Evolutionary conservation across 2,113 vertebrate genomes (phyloP), one percentile per base, ranked within the genome.

Genomic region (Balaeniceps rex): DNA sequence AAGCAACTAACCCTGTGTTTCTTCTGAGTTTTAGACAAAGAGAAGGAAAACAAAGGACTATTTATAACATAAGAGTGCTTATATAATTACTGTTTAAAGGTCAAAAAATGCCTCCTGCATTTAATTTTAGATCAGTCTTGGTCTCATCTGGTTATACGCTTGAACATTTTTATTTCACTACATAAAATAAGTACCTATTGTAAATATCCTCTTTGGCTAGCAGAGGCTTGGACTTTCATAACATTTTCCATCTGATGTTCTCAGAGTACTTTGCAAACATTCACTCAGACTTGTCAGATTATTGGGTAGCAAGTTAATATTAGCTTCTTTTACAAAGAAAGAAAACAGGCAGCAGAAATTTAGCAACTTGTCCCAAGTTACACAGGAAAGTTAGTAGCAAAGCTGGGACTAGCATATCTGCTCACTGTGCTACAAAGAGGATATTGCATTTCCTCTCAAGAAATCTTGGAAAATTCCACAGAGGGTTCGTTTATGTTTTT

Each of bases 1-100:
- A 90, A 97, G 94, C 76, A 97, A 93, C 46, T 18, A 95, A 83
- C 58, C 60, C 91, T 83, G 71, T 97, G 92, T 97, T 97, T 97
- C 87, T 91, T 84, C 85, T 22, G 34, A 94, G 64, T 26, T 88
- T 60, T 95, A 88, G 83, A 93, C 71, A 95, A 94, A 93, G 66
- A 97, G 85, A 88, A 92, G 88, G 66, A 95, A 96, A 96, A 95
- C 77, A 95, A 95, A 95, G 31, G 94, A 87, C 72, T 95, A 91
- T 97, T 95, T 87, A 95, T 92, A 96, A 95, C 57, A 72, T 86
- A 57, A 72, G 70, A 78, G 60, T 68, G 44, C 83, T 97, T 95
- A 95, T 70, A 86, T 96, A 97, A 96, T 89, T 97, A 94, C 83
- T 93, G 86, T 44, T 86, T 69, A 93, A 91, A 90, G 92, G 79